Conservation (phyloP, 2,113 vertebrate genomes). For the Aspiorhynchus laticeps region DNA sequence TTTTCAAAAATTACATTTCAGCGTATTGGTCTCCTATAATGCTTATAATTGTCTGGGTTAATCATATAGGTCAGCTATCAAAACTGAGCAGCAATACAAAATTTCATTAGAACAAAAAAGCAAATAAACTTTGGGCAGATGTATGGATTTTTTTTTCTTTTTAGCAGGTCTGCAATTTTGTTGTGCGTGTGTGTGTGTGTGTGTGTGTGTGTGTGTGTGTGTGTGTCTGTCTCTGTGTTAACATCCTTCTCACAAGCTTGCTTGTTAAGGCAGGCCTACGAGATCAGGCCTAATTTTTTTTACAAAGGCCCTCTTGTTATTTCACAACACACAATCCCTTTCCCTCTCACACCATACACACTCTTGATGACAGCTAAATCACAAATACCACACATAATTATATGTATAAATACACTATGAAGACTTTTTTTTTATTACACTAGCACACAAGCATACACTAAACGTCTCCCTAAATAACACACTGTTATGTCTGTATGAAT, state of each 20-base stretch:
- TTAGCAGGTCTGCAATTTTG: background rate
- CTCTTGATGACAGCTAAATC: slow-evolving; percentile 7
- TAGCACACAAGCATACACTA: background rate
- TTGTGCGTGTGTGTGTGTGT: background rate
- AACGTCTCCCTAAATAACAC: background rate
- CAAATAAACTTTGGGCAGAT: background rate
- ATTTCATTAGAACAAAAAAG: background rate
- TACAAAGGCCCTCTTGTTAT: slow-evolving; percentile 9
- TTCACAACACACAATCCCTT: background rate
- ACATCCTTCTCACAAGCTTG: background rate
- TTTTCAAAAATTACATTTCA: background rate
- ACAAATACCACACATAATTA: slow-evolving; percentile 12
- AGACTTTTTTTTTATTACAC: background rate
- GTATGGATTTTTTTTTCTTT: background rate
- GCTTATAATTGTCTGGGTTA: background rate
- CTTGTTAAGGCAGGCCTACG: slow-evolving; percentile 17
- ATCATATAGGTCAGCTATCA: background rate
- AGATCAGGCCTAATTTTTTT: slow-evolving; percentile 18
- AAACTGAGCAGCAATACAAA: background rate
- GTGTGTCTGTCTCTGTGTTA: background rate
- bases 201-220: background rate
- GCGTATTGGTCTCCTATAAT: background rate
- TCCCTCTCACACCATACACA: background rate
- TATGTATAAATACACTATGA: background rate
- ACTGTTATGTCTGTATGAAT: background rate